These are phyloP conservation scores for Lasiurus cinereus DNA, from an alignment of 2,113 vertebrate genomes.

Conservation along the genomic window DNA sequence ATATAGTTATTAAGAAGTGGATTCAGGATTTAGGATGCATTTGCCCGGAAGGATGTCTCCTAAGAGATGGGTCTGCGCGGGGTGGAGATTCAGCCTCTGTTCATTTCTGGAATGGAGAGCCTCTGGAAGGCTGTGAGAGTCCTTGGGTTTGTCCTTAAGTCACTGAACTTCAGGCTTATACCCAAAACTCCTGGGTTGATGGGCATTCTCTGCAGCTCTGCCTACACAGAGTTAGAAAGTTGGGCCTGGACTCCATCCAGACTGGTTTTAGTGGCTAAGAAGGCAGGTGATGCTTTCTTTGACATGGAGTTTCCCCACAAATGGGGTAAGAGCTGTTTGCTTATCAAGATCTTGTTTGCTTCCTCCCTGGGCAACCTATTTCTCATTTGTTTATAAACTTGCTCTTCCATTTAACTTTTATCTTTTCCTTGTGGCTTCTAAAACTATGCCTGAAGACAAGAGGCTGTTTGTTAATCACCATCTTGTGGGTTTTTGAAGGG, in stretches of 20 bases:
- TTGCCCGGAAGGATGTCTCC: background rate
- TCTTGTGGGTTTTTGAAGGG: slow-evolving; percentile 77
- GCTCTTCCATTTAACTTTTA: slow-evolving; percentile 77
- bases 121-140: background rate
- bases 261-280: background rate
- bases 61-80: background rate
- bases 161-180: background rate
- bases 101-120: background rate
- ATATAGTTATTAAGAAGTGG: background rate
- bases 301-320: background rate
- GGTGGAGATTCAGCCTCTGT: background rate
- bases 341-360: slow-evolving; percentile 61
- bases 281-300: background rate
- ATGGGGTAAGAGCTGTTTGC: background rate
- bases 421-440: slow-evolving; percentile 81
- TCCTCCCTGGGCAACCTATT: slow-evolving; percentile 66
- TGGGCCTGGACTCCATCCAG: background rate
- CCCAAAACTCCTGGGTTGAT: background rate
- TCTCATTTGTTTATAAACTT: slow-evolving; percentile 72
- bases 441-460: slow-evolving; percentile 73
- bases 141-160: slow-evolving; percentile 15
- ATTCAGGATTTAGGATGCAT: slow-evolving; percentile 9
- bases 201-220: background rate
- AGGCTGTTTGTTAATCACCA: slow-evolving; percentile 79
- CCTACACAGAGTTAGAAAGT: no score